Conservation (phyloP, 2,797 vertebrate genomes). For the Tamandua tetradactyla region DNA sequence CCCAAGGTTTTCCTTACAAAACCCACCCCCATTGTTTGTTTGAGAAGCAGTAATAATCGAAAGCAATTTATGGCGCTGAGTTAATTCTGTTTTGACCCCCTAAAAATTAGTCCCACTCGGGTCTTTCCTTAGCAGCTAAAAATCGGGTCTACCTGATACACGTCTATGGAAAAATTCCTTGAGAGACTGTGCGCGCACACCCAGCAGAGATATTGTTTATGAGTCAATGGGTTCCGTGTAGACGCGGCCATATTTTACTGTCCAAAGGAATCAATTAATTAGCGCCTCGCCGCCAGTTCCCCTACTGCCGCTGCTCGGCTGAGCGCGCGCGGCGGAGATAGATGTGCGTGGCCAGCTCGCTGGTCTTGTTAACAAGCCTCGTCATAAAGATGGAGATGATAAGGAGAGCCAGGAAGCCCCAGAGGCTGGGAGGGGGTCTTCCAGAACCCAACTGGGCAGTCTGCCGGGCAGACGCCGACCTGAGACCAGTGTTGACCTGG, state of each 20-base stretch:
- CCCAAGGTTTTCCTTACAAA: neutral
- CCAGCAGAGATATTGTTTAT: constrained; percentile 79
- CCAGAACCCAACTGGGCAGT: neutral
- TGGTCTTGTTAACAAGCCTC: constrained; percentile 86
- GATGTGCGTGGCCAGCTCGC: constrained; percentile 80
- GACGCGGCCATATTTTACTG: constrained; percentile 84
- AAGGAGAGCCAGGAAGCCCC: constrained; percentile 76
- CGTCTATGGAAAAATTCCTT: constrained; percentile 54
- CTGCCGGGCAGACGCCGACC: neutral
- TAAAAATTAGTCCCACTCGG: constrained; percentile 47
- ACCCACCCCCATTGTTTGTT: neutral
- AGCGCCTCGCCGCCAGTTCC: constrained; percentile 78
- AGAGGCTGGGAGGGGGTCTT: neutral
- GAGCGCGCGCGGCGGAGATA: constrained; percentile 82
- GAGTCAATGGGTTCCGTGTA: constrained; percentile 79
- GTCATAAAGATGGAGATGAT: constrained; percentile 88
- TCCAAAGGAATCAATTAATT: constrained; percentile 87
- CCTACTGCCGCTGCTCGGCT: constrained; percentile 76
- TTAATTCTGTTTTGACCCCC: neutral
- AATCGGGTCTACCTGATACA: constrained; percentile 11
- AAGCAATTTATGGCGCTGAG: constrained; percentile 13
- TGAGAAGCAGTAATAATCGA: neutral
- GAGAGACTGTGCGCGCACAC: constrained; percentile 50
- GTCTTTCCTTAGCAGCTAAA: constrained; percentile 52
- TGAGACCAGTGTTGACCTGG: neutral